Percentiles rank a stretch among this genome's conserved stretches.
phyloP scores from a whole-genome alignment of 2,888 invertebrate genomes.

The Crossocerus cetratus region DNA sequence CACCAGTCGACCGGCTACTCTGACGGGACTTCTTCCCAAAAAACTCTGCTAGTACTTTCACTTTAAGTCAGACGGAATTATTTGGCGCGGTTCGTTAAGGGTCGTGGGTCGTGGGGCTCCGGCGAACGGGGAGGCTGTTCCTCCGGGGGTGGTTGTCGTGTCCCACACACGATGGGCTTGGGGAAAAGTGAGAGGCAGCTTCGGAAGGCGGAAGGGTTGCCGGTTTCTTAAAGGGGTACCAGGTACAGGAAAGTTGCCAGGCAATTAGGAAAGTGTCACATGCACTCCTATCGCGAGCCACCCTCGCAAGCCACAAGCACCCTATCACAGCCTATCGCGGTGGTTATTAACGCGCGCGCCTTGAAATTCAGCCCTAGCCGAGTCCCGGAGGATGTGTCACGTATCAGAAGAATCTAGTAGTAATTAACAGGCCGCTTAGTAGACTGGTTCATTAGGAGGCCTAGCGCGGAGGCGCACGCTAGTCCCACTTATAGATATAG shows the following conservation, averaged over 20 bases:
- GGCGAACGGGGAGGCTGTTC: background rate
- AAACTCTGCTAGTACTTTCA: conserved; percentile 29
- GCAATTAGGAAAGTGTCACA: conserved; percentile 77
- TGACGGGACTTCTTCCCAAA: conserved; percentile 27
- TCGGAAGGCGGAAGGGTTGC: conserved; percentile 59
- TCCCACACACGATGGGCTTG: conserved; percentile 11
- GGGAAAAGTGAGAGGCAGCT: conserved; percentile 24
- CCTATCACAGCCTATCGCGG: conserved; percentile 65
- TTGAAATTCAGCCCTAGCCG: conserved; percentile 34
- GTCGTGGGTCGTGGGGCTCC: background rate
- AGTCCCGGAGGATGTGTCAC: conserved; percentile 42
- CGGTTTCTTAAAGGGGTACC: conserved; percentile 69
- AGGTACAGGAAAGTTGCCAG: conserved; percentile 59
- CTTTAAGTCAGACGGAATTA: background rate
- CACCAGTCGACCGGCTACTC: too few relatives aligned
- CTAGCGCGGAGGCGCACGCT: too few relatives aligned
- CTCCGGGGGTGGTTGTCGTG: background rate
- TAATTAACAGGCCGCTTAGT: conserved; percentile 25
- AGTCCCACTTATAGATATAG: too few relatives aligned
- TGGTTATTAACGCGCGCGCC: conserved; percentile 59
- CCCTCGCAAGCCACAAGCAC: conserved; percentile 58
- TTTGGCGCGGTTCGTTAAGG: too few relatives aligned
- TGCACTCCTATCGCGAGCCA: conserved; percentile 69
- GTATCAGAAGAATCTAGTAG: conserved; percentile 29
- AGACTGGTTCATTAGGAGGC: background rate